Evolutionary conservation across 2,113 vertebrate species (phyloP).

Genomic region (Pseudolaguvia tuberculata): DNA sequence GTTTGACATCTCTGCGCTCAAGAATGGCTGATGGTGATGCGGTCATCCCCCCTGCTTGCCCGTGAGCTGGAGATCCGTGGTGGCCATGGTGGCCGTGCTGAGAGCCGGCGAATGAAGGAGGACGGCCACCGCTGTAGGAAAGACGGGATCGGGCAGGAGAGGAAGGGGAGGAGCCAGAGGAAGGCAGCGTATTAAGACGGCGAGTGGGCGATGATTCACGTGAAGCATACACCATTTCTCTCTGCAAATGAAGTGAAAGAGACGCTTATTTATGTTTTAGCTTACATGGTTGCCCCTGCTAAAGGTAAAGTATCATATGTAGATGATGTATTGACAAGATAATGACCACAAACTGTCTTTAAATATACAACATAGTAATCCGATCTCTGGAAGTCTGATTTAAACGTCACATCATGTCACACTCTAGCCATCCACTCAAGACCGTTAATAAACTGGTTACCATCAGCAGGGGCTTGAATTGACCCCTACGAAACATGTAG

Average conservation of each 20-base stretch:
- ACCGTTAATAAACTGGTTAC: not conserved
- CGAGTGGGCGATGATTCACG: slow-evolving; percentile 92
- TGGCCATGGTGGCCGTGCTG: slow-evolving; percentile 69
- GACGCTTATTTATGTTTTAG: not conserved
- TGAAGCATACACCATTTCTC: slow-evolving; percentile 94
- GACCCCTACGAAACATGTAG: not conserved
- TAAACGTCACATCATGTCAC: not conserved
- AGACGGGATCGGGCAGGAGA: slow-evolving; percentile 92
- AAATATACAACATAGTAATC: no score
- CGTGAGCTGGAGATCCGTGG: slow-evolving; percentile 71
- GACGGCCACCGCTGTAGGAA: slow-evolving; percentile 85
- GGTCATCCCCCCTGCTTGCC: slow-evolving; percentile 71
- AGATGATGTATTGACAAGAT: not conserved
- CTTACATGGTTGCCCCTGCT: not conserved
- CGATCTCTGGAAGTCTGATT: no score
- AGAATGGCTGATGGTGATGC: slow-evolving; percentile 95
- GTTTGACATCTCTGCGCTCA: slow-evolving; percentile 94
- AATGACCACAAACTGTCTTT: not conserved
- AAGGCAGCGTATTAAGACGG: slow-evolving; percentile 88
- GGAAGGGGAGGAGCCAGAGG: slow-evolving; percentile 65
- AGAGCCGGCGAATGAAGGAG: slow-evolving; percentile 79
- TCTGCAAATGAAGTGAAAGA: slow-evolving; percentile 64
- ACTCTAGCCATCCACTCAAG: not conserved
- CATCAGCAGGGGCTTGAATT: not conserved
- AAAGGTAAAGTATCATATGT: not conserved